Base-by-base conservation (phyloP, 2,797 vertebrate species). In the Lacerta agilis region DNA sequence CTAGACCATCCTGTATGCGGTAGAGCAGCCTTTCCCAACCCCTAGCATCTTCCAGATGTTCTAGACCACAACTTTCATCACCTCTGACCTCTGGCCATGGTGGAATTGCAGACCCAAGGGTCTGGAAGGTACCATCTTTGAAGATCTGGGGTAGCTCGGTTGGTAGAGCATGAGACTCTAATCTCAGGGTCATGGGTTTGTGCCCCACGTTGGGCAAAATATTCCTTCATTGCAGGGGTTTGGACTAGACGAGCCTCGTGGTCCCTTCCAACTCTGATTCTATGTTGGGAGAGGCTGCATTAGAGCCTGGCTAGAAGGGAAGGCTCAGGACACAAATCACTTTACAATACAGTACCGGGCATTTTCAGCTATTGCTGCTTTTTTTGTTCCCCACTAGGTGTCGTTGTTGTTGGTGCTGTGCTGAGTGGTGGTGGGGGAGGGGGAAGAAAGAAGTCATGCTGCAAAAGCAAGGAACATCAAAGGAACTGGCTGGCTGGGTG, bases 331-430 rank as follows among this genome's bases (percentile, higher is more conserved):
- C 27, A 43, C n/a, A 69, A 4, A 64, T 83, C 84, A 73, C 49
- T 88, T 83, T 85, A 45, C 1, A 79, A 64, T 25, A 27, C 45
- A 49, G 45, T 49, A 11, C 45, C 45, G 1, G 88, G 43, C 80
- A 76, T 49, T 81, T 90, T 23, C 85, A 38, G 82, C 84, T 58
- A 29, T 17, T 20, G 23, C 49, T 80, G 71, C 58, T 76, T 58
- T 86, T 75, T 86, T 82, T 61, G 89, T 87, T 95, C 81, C 33
- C 96, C 97, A 95, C 96, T 96, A 93, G 96, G 93, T 95, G 96
- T 94, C 96, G 93, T 89, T 96, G 95, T 90, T 96, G 96, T 9
- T 79, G 94, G 95, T 55, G 86, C 84, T 89, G 85, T 88, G 87
- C 43, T 67, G 67, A 27, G 49, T 69, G 2, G 18, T 41, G 83